Evolutionary conservation across 2,888 invertebrate genomes (phyloP), one percentile per base, ranked within the genome.

Genomic region (Stramonita haemastoma): DNA sequence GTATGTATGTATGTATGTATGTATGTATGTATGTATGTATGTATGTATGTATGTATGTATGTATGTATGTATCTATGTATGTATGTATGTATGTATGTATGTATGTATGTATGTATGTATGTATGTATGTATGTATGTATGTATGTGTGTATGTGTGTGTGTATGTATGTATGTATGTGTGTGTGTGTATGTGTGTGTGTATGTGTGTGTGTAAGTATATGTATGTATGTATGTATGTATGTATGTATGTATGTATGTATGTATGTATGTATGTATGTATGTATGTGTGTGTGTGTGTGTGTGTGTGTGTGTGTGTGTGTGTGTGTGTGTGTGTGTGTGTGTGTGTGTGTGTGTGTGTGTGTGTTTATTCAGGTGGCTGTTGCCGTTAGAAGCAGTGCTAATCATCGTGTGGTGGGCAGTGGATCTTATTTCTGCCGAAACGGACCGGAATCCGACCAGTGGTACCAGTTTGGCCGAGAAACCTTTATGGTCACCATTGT

Each of bases 401-500:
- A 90, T 95, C 34, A 92, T 95, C 29, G 92, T 92, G 0, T 95
- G 95, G 95, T 95, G 95, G 95, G 93, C 93, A 0, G 89, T 94
- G 32, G 94, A 94, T 85, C 91, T 94, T 83, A 93, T 95, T 26
- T 90, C 91, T 13, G 90, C 88, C 29, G 92, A 93, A n/a, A 86
- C 91, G 0, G 90, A 90, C 17, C 91, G 6, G 94, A 92, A 5
- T 19, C 22, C 46, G 8, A 8, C 46, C 46, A 91, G 36, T 94
- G 94, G 95, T 94, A 94, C 85, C 93, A 93, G 46, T 93, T 93
- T 87, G 94, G 94, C 0, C 90, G 90, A 32, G 94, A 95, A 87
- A 94, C 94, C 13, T 93, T 95, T 29, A 91, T 94, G 83, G 93
- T 92, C 79, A 94, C 94, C 0, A 87, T 95, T 15, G 92, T 93